phyloP scores from a whole-genome alignment of 2,113 vertebrate genomes.

The Chrysochloris asiatica region DNA sequence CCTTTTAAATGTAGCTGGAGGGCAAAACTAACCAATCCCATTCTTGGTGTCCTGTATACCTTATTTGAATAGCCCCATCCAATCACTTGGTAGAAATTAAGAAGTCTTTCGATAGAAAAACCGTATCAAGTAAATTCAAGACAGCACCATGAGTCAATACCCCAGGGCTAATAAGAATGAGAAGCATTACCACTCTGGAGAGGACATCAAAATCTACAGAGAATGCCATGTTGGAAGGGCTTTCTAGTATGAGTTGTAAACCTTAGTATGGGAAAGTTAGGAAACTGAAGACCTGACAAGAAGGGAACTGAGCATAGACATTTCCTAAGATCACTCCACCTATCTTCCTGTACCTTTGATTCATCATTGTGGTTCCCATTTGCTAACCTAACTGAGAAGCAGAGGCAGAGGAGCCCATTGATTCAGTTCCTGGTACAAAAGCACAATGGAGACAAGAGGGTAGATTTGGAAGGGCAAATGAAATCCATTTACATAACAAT shows the following conservation, averaged over 20 bases:
- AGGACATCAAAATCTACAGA: not conserved
- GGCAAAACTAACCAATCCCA: no score
- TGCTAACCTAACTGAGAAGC: no score
- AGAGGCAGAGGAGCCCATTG: not conserved
- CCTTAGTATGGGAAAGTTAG: not conserved
- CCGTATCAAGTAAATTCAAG: no score
- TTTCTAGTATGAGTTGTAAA: not conserved
- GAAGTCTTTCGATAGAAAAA: no score
- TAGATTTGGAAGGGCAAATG: rapidly evolving
- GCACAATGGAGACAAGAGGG: not conserved
- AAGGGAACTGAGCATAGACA: rapidly evolving
- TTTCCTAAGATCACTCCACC: rapidly evolving
- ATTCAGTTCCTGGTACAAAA: rapidly evolving
- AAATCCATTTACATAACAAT: rapidly evolving
- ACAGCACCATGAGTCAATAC: no score
- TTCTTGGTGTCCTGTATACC: no score
- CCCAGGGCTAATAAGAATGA: not conserved
- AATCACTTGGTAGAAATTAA: no score
- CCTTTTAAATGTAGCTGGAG: no score
- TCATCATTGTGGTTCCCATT: rapidly evolving
- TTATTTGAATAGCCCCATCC: no score
- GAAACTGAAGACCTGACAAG: rapidly evolving
- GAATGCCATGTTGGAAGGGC: rapidly evolving
- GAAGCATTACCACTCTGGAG: not conserved
- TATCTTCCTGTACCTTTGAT: rapidly evolving